Percentiles rank a stretch among this genome's conserved stretches.
These are phyloP conservation scores for Pantherophis alleghaniensis DNA, from an alignment of 2,797 vertebrate species.

Conservation along the genomic window DNA sequence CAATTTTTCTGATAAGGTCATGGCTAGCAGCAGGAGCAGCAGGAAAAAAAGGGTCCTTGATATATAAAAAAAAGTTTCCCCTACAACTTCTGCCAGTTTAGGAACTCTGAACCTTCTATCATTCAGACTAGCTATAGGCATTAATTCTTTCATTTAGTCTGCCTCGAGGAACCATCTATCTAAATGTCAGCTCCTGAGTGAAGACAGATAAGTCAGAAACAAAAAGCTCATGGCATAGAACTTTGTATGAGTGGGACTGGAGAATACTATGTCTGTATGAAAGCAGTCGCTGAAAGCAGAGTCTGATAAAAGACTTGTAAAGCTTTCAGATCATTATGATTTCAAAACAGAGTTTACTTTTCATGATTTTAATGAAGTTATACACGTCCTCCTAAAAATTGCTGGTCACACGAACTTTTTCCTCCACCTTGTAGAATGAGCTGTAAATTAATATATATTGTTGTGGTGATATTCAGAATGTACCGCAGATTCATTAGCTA, in stretches of 20 bases:
- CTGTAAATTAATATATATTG: conserved; percentile 1
- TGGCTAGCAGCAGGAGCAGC: conserved; percentile 18
- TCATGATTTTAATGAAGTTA: conserved; percentile 23
- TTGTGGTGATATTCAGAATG: conserved; percentile 35
- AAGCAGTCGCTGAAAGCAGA: not conserved
- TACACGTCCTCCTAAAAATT: conserved; percentile 29
- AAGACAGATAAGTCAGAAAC: not conserved
- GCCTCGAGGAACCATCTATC: not conserved
- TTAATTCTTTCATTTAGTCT: conserved; percentile 22
- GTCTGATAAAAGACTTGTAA: not conserved
- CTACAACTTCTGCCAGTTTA: not conserved
- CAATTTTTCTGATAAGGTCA: conserved; percentile 35
- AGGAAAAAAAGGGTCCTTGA: not conserved
- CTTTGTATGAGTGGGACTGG: not conserved
- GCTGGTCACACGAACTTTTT: not conserved
- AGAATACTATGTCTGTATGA: not conserved
- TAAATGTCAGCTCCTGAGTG: conserved; percentile 13
- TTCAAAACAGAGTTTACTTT: conserved; percentile 1
- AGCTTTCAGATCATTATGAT: not conserved
- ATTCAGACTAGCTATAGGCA: conserved; percentile 14
- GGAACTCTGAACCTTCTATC: conserved; percentile 16
- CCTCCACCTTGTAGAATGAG: conserved; percentile 36
- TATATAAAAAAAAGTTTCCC: not conserved
- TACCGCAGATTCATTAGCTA: not conserved
- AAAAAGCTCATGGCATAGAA: not conserved